Conservation (phyloP, 2,888 invertebrate genomes). For the Salticus scenicus region DNA sequence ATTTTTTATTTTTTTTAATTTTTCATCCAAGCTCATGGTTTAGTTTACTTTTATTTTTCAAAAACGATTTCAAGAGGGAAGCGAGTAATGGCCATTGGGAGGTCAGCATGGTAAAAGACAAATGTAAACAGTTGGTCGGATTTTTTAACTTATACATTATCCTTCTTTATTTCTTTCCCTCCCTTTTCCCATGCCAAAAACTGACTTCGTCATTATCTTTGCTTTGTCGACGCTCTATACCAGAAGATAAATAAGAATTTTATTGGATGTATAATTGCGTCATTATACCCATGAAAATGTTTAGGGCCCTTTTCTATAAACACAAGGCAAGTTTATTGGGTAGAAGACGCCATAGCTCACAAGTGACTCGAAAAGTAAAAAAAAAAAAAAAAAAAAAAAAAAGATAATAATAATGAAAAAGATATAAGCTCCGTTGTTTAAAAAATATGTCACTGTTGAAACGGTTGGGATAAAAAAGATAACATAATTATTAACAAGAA, state of each 20-base stretch:
- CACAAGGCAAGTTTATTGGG: background rate
- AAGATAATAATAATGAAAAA: too few species aligned
- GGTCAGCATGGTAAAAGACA: slow-evolving; percentile 63
- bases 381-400: too few species aligned
- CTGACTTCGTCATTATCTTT: slow-evolving; percentile 31
- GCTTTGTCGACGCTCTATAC: slow-evolving; percentile 30
- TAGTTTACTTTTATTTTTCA: slow-evolving; percentile 26
- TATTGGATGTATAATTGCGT: slow-evolving; percentile 62
- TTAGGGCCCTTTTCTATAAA: background rate
- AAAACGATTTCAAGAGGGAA: slow-evolving; percentile 27
- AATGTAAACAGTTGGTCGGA: slow-evolving; percentile 46
- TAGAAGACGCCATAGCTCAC: background rate
- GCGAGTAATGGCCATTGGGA: slow-evolving; percentile 38
- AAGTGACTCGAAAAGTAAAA: too few species aligned
- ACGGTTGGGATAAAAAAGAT: too few species aligned
- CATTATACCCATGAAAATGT: slow-evolving; percentile 25
- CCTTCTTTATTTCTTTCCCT: slow-evolving; percentile 9
- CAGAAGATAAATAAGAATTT: slow-evolving; percentile 55
- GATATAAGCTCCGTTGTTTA: too few species aligned
- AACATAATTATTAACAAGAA: too few species aligned
- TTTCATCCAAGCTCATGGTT: background rate
- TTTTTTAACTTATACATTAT: background rate
- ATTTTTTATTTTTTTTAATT: background rate
- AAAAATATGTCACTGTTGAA: too few species aligned
- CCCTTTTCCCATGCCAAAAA: background rate